Percentiles rank a stretch among this genome's conserved stretches.
These are phyloP conservation scores for Heterodera filipjevi DNA, from an alignment of 2,888 invertebrate genomes.

Conservation along the genomic window DNA sequence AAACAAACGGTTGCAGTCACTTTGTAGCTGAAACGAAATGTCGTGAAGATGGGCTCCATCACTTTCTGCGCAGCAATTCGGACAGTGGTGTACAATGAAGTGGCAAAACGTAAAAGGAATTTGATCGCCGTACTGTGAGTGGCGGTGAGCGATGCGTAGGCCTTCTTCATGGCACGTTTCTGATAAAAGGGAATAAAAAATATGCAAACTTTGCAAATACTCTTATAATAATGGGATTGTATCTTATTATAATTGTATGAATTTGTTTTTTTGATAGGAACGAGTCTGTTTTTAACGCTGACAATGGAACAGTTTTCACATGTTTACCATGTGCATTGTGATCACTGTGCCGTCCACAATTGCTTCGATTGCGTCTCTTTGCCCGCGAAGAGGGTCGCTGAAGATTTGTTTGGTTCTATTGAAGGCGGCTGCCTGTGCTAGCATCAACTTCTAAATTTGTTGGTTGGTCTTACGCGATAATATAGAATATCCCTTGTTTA, in stretches of 20 bases:
- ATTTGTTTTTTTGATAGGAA: too few species aligned
- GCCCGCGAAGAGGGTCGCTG: slow-evolving; percentile 49
- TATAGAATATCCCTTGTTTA: too few species aligned
- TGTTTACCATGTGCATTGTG: slow-evolving; percentile 49
- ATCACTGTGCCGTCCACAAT: slow-evolving; percentile 43
- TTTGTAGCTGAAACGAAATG: slow-evolving; percentile 74
- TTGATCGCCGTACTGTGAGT: slow-evolving; percentile 73
- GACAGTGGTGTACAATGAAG: slow-evolving; percentile 66
- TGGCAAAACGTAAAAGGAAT: slow-evolving; percentile 73
- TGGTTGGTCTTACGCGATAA: too few species aligned
- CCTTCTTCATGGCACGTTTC: slow-evolving; percentile 38
- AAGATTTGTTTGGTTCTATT: slow-evolving; percentile 40
- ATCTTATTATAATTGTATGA: too few species aligned
- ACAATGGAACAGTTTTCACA: too few species aligned
- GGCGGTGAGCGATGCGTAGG: slow-evolving; percentile 69
- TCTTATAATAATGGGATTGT: too few species aligned
- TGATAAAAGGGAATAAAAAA: slow-evolving; percentile 6
- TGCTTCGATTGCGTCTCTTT: slow-evolving; percentile 42
- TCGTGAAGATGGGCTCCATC: slow-evolving; percentile 35
- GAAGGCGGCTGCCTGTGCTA: slow-evolving; percentile 23
- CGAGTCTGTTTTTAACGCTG: too few species aligned
- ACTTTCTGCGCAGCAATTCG: slow-evolving; percentile 39
- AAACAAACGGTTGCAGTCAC: slow-evolving; percentile 69
- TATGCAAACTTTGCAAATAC: too few species aligned
- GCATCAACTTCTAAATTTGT: too few species aligned